Evolutionary conservation across 2,888 invertebrate species (phyloP), one percentile per base, ranked within the genome.

Genomic region (Rhynchonema sp.): DNA sequence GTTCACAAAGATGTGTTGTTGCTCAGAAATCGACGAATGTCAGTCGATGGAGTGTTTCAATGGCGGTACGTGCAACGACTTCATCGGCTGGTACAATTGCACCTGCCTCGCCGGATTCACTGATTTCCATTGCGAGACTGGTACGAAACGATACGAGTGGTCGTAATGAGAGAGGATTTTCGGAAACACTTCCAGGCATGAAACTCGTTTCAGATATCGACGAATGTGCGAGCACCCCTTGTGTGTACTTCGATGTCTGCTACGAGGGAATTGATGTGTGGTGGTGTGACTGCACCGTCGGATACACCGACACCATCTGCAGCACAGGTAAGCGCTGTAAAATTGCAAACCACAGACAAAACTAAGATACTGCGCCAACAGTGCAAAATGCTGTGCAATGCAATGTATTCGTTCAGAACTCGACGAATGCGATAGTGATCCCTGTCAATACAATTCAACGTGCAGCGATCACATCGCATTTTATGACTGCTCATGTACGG

Each of bases 41-140:
- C 27, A 54, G 23, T 54, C 54, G 23, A 54, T 27, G 13, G 3
- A 13, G 27, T 54, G 54, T 23, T 27, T 25, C 22, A 54, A 54
- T n/a, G 49, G 49, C 30, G 30, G 54, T 6, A 27, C 54, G 2
- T 54, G 54, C 23, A 54, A 54, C 28, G 54, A 54, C 22, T 54
- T 27, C 28, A 28, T 54, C 23, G 54, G 54, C 13, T 54, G 54
- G 54, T 54, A 57, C 46, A 30, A 38, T 2, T 90, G 89, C 73
- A 84, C 84, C 63, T 90, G 88, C 69, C 86, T 85, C 22, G 79
- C 82, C n/a, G 89, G 89, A 20, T 89, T 86, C 76, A 88, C 89
- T 77, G 89, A 89, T 55, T 79, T 84, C 26, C 85, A 87, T 72
- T 88, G 88, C 72, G 88, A 88, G 80, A 88, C 87, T 79, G 87